These are phyloP conservation scores for Vanessa cardui DNA, from an alignment of 2,888 invertebrate species.

Conservation along the genomic window DNA sequence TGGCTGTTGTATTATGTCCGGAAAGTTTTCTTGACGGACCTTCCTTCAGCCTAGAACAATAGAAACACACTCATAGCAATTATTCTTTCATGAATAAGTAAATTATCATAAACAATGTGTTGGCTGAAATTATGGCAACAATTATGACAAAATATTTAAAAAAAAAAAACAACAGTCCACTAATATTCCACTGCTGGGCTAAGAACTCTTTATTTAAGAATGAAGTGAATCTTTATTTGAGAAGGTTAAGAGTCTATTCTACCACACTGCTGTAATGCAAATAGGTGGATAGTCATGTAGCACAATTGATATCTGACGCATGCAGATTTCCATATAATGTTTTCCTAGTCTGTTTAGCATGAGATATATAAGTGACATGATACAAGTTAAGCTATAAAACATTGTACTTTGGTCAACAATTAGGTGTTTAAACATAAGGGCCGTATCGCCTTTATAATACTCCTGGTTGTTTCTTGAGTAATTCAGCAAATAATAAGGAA, in stretches of 20 bases:
- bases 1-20: conserved; percentile 54
- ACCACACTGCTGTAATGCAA: too few relatives aligned
- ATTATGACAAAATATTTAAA: too few relatives aligned
- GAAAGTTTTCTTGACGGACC: conserved; percentile 60
- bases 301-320: too few relatives aligned
- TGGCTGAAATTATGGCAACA: not conserved
- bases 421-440: not conserved
- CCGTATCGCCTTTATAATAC: not conserved
- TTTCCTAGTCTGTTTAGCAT: not conserved
- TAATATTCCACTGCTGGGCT: too few relatives aligned
- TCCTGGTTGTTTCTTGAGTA: not conserved
- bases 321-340: too few relatives aligned
- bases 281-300: not conserved
- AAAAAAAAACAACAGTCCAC: too few relatives aligned
- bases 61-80: not conserved
- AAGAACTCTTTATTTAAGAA: not conserved
- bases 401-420: too few relatives aligned
- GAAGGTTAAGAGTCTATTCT: too few relatives aligned
- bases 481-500: conserved; percentile 1
- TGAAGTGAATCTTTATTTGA: not conserved
- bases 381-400: too few relatives aligned
- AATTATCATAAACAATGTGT: not conserved
- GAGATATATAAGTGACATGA: too few relatives aligned
- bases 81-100: not conserved
- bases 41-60: conserved; percentile 52